phyloP scores from a whole-genome alignment of 2,113 vertebrate species.

The Trogon surrucura region DNA sequence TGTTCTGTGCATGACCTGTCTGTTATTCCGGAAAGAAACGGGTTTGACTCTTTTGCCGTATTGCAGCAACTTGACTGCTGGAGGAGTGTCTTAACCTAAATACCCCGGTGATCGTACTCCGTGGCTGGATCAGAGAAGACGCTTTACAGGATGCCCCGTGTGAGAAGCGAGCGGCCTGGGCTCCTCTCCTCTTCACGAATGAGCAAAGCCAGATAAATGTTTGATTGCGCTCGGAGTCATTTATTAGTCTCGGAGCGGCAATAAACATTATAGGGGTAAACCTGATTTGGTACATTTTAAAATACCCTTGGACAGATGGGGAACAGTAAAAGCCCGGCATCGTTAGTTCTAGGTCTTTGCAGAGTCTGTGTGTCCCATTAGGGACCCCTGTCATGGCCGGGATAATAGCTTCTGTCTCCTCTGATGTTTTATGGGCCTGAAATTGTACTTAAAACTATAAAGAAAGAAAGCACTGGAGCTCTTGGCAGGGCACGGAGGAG shows the following conservation, averaged over 20 bases:
- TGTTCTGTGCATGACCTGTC: background rate
- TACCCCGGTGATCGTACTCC: fast-evolving
- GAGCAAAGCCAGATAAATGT: conserved; percentile 13
- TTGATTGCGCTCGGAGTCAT: background rate
- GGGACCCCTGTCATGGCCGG: background rate
- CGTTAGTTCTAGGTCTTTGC: background rate
- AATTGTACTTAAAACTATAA: background rate
- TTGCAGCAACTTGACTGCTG: background rate
- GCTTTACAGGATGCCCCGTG: fast-evolving
- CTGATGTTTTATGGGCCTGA: conserved; percentile 29
- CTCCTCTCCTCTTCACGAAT: background rate
- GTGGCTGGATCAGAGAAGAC: background rate
- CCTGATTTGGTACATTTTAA: background rate
- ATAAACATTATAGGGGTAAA: background rate
- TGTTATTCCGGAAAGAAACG: background rate
- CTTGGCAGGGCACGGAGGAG: conserved; percentile 34
- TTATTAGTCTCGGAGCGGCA: background rate
- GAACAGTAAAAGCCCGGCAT: background rate
- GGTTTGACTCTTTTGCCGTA: background rate
- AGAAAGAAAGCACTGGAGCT: background rate
- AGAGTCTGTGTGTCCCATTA: background rate
- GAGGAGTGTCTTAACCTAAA: background rate
- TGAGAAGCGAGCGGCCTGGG: background rate
- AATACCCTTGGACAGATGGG: conserved; percentile 3
- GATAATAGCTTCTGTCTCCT: conserved; percentile 11